Base-by-base conservation (phyloP, 2,888 invertebrate genomes). In the Ommatoiulus sabulosus region DNA sequence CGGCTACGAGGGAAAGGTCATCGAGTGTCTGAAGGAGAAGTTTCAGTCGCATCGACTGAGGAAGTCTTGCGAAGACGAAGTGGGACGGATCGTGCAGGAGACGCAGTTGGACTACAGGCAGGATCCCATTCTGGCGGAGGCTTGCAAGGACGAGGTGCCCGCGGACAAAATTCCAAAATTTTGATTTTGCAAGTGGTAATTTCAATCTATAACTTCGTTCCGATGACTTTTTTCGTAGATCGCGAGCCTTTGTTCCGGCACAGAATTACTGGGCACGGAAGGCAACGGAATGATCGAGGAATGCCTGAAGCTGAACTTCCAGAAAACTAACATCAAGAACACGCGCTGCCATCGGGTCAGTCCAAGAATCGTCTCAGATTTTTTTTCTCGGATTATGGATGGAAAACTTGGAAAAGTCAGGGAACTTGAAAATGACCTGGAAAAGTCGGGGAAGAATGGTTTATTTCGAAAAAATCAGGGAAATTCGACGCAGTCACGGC, bases 31-130 rank as follows among this genome's bases (percentile, higher is more conserved):
- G 46, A 91, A 91, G 46, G 90, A 91, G 35, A 89, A 91, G 85
- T 91, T 91, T 88, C 87, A 90, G 10, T 90, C 89, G 44, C 91
- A 91, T 91, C 90, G 91, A 52, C 93, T 98, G 86, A 95, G 95
- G 17, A 93, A 93, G n/a, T 93, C 94, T 35, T 98, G 98, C 92
- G 96, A 97, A 91, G 95, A 95, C 91, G 96, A 98, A 93, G 95
- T 98, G 93, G 95, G 96, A 0, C 95, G 94, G 90, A 95, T 98
- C 87, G 94, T 98, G 88, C 95, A 96, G 91, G 97, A 97, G 91
- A 96, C 97, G 91, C 98, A 98, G 17, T 93, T 98, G 52, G 97
- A 99, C 93, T 96, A 97, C 92, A 95, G 97, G 91, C 94, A 98
- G 89, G 97, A 99, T 94, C 98, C 98, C 1, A 93, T 97, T 84